Percentiles rank a stretch among this genome's conserved stretches.
These are phyloP conservation scores for Scaptomyza graminum DNA, from an alignment of 1,140 invertebrate species.

Conservation along the genomic window DNA sequence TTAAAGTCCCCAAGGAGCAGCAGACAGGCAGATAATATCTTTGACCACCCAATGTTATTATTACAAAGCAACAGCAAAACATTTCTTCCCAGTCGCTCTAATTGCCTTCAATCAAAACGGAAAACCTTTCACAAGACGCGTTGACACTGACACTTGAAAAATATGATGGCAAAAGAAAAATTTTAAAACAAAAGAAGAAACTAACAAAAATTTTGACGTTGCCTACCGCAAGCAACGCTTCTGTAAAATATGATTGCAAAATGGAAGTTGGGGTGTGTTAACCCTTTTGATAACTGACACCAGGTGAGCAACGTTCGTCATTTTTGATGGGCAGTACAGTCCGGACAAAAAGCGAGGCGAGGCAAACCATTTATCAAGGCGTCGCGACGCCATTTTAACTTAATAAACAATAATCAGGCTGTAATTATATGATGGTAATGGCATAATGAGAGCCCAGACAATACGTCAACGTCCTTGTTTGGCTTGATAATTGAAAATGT, in stretches of 20 bases:
- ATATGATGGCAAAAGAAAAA: constrained; percentile 34
- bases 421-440: constrained; percentile 78
- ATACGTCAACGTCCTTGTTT: constrained; percentile 73
- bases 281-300: constrained; percentile 62
- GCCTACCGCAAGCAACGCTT: constrained; percentile 48
- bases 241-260: constrained; percentile 40
- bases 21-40: constrained; percentile 2
- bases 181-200: constrained; percentile 14
- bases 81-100: constrained; percentile 36
- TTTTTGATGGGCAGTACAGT: constrained; percentile 57
- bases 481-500: constrained; percentile 80
- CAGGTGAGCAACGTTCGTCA: constrained; percentile 51
- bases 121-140: constrained; percentile 48
- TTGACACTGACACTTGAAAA: constrained; percentile 74
- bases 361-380: constrained; percentile 60
- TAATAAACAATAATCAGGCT: constrained; percentile 79
- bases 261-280: constrained; percentile 8
- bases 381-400: constrained; percentile 59
- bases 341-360: constrained; percentile 39
- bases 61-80: constrained; percentile 5
- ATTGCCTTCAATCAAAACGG: constrained; percentile 55
- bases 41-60: constrained; percentile 15
- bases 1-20: constrained; percentile 50
- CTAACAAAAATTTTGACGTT: constrained; percentile 33
- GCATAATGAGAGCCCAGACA: constrained; percentile 75